These are phyloP conservation scores for Tenthredo livida DNA, from an alignment of 2,888 invertebrate genomes.

Conservation along the genomic window DNA sequence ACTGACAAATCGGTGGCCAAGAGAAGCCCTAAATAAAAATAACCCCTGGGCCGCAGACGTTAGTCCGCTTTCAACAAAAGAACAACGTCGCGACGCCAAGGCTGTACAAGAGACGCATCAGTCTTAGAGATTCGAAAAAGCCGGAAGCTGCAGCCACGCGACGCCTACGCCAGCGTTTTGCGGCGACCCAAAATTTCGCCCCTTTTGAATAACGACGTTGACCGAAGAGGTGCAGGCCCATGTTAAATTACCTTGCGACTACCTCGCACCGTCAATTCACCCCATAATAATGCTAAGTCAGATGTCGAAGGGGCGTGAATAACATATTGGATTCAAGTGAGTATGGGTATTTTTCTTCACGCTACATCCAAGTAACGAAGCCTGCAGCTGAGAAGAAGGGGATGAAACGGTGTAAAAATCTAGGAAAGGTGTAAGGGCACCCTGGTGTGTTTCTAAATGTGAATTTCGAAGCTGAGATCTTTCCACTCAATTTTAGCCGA, in stretches of 20 bases:
- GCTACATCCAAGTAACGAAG: not conserved
- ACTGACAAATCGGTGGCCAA: conserved; percentile 63
- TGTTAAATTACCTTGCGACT: not conserved
- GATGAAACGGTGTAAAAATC: not conserved
- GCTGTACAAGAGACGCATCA: conserved; percentile 31
- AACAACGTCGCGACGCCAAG: conserved; percentile 34
- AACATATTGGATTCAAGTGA: not conserved
- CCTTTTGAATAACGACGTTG: conserved; percentile 17
- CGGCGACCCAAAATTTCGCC: conserved; percentile 6
- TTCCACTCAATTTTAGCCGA: conserved; percentile 35
- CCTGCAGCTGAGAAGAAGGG: not conserved
- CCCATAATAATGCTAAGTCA: not conserved
- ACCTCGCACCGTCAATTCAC: not conserved
- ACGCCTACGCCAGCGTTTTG: not conserved
- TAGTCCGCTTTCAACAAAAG: conserved; percentile 28
- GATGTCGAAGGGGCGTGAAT: not conserved
- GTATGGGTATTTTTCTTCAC: not conserved
- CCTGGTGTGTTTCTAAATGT: not conserved
- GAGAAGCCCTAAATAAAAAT: conserved; percentile 60
- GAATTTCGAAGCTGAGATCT: conserved; percentile 32
- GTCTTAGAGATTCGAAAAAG: conserved; percentile 30
- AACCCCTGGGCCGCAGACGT: conserved; percentile 46
- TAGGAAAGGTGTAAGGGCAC: not conserved
- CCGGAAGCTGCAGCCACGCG: conserved; percentile 3
- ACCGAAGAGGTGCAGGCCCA: not conserved